Conservation (phyloP, 2,888 invertebrate genomes). For the Cosmia trapezina region DNA sequence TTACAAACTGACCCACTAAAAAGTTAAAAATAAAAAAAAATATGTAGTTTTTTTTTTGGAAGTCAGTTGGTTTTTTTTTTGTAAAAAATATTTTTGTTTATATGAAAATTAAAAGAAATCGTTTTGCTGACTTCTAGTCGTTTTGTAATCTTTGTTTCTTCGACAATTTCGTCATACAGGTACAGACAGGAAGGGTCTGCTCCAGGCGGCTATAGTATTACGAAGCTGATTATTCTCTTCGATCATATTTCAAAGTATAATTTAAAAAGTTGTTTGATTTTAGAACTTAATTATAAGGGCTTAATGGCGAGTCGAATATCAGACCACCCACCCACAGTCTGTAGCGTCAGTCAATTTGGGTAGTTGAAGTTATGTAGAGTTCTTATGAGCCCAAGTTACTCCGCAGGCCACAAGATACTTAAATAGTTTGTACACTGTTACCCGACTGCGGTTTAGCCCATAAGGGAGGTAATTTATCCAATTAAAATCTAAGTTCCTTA, state of each 20-base stretch:
- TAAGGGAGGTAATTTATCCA: background rate
- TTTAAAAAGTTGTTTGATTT: background rate
- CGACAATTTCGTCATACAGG: background rate
- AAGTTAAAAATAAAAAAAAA: too few relatives aligned
- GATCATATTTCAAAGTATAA: too few relatives aligned
- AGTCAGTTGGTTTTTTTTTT: too few relatives aligned
- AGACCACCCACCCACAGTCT: too few relatives aligned
- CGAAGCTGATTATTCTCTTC: background rate
- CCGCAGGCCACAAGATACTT: background rate
- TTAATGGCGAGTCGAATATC: background rate
- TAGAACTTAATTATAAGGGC: background rate
- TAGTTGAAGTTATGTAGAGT: conserved; percentile 7
- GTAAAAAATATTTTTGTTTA: too few relatives aligned
- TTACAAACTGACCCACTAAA: too few relatives aligned
- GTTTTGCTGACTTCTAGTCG: background rate
- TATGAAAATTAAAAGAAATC: background rate
- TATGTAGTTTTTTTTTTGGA: too few relatives aligned
- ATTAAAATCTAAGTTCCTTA: background rate
- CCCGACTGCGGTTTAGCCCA: background rate
- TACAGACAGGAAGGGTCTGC: background rate
- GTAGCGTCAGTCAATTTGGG: background rate
- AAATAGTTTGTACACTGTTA: background rate
- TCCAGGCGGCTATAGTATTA: background rate
- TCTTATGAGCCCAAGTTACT: background rate
- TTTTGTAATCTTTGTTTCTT: conserved; percentile 7